A percentile compares a stretch with the other conserved stretches of the same genome.
phyloP scores from a whole-genome alignment of 2,888 invertebrate species.

The Syrista parreyssii region DNA sequence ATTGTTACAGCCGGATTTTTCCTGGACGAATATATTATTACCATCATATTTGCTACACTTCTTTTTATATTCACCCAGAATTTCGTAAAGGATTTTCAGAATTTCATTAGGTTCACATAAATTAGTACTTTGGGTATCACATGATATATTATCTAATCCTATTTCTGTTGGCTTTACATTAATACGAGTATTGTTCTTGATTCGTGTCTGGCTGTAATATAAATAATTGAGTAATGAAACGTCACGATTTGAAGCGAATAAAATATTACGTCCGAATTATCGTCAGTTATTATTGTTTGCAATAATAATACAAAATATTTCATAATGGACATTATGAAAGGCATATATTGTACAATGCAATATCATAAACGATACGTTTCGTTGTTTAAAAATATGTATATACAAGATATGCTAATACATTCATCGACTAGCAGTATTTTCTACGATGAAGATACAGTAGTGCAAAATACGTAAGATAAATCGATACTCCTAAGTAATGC shows the following conservation, averaged over 20 bases:
- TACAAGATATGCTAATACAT: not conserved
- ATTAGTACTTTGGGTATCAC: slow-evolving; percentile 1
- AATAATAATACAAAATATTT: not conserved
- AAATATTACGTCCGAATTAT: not conserved
- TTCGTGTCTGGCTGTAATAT: not conserved
- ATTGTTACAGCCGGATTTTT: not conserved
- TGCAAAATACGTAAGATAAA: not conserved
- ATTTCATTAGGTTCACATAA: slow-evolving; percentile 14
- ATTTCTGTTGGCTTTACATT: not conserved
- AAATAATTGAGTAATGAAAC: not conserved
- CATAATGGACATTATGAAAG: not conserved
- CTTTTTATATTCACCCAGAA: slow-evolving; percentile 8
- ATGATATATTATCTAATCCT: not conserved
- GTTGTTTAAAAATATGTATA: not conserved
- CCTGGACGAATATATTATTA: not conserved
- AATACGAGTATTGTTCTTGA: not conserved
- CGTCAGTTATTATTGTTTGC: not conserved
- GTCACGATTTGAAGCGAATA: not conserved
- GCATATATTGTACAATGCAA: not conserved
- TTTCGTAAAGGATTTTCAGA: slow-evolving; percentile 10
- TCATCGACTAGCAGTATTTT: not conserved
- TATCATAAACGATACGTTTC: not conserved
- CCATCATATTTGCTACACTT: not conserved
- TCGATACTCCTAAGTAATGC: not conserved
- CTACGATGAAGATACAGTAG: not conserved